Evolutionary conservation across 2,888 invertebrate genomes (phyloP).

Genomic region (Stegophylla sp.): DNA sequence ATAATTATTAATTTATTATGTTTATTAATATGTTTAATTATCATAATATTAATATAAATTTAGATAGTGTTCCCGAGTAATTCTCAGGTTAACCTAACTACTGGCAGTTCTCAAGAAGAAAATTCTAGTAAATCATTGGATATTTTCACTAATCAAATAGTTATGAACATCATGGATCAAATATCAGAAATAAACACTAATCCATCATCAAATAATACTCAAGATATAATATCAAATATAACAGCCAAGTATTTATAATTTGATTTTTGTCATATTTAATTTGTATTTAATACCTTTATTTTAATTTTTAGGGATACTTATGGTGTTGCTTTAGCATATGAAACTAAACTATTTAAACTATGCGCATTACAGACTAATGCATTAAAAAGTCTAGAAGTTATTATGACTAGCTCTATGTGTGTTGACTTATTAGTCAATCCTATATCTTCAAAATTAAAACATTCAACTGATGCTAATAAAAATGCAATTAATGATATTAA

Average conservation of each 20-base stretch:
- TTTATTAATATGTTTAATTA: background rate
- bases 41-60: slow-evolving; percentile 3
- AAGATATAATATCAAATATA: slow-evolving; percentile 18
- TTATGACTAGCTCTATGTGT: slow-evolving; percentile 48
- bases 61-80: slow-evolving; percentile 34
- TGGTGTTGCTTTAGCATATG: slow-evolving; percentile 30
- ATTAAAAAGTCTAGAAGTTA: slow-evolving; percentile 50
- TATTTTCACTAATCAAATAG: slow-evolving; percentile 67
- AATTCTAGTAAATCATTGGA: slow-evolving; percentile 64
- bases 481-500: slow-evolving; percentile 36
- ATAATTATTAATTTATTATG: background rate
- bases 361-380: slow-evolving; percentile 37
- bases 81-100: slow-evolving; percentile 8
- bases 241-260: slow-evolving; percentile 24
- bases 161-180: slow-evolving; percentile 68
- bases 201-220: slow-evolving; percentile 13
- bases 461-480: slow-evolving; percentile 52
- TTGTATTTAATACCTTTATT: slow-evolving; percentile 3
- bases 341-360: slow-evolving; percentile 45
- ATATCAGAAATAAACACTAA: slow-evolving; percentile 62
- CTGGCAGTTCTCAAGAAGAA: slow-evolving; percentile 20
- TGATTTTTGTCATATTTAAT: background rate
- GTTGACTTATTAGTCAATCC: slow-evolving; percentile 46
- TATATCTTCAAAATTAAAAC: slow-evolving; percentile 14
- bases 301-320: slow-evolving; percentile 25